Base-by-base conservation (phyloP, 2,113 vertebrate species). In the Cottus gobio region DNA sequence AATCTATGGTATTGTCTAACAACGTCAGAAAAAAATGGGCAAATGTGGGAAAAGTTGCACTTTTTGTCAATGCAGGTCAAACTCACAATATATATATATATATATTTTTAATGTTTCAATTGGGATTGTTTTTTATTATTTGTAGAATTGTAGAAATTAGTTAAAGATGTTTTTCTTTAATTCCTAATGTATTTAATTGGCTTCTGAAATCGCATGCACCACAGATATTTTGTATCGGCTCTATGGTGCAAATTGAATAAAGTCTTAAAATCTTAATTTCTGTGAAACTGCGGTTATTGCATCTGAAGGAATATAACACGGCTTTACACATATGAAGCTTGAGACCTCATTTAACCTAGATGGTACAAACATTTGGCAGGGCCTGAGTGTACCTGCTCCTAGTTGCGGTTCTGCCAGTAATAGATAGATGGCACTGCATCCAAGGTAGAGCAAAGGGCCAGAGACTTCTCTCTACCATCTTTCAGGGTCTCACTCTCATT, bases 341-440 rank as follows among this genome's bases (percentile, higher is more conserved):
- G 9, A 77, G 73, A 85, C 65, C 36, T 82, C 30, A 65, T 84
- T 93, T 83, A 88, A 80, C 89, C 77, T 63, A 31, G 68, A 80
- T 48, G 77, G 57, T 80, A n/a, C 69, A 71, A 76, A 90, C 62
- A 75, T 80, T 87, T 87, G 79, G 64, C 83, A 86, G 82, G 82
- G 74, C 72, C 88, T 87, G 80, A 71, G 68, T 81, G 69, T 83
- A 89, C 90, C 89, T 90, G 75, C 77, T 87, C 70, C 65, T 71
- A 87, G 88, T 93, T 98, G 97, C 95, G 96, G 94, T 94, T 96
- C 96, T 94, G 88, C 72, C 72, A 88, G 93, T 86, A 87, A 94
- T 91, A 98, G 97, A 97, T 97, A 99, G 98, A 98, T 99, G 98
- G 98, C 98, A 96, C 94, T 99, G 96, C 95, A 97, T 96, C 90